Conservation (phyloP, 2,113 vertebrate species). For the Megaceryle torquata region DNA sequence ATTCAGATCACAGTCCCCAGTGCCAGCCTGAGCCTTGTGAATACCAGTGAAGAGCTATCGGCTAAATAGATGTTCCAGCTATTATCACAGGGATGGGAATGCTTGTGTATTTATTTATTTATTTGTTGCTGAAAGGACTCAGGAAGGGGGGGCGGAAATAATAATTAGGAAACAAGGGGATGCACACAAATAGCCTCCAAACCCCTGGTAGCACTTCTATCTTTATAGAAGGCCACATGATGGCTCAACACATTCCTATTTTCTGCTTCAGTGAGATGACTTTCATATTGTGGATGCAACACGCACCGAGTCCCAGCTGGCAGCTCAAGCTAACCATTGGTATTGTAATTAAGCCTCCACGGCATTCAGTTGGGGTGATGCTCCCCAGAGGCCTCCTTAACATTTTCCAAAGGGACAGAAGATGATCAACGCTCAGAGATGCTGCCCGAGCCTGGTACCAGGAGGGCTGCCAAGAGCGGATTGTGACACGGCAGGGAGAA, state of each 20-base stretch:
- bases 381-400: not conserved
- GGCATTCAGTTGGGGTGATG: not conserved
- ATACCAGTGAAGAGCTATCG: not conserved
- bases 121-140: not conserved
- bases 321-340: not conserved
- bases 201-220: not conserved
- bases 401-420: not conserved
- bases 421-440: not conserved
- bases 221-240: not conserved
- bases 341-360: not conserved
- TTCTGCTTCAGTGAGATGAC: constrained; percentile 38
- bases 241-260: constrained; percentile 12
- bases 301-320: not conserved
- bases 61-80: not conserved
- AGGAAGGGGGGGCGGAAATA: not conserved
- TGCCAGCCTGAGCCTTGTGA: not conserved
- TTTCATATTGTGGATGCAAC: not conserved
- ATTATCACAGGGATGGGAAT: not conserved
- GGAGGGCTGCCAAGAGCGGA: not conserved
- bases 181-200: not conserved
- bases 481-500: rapidly evolving
- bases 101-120: not conserved
- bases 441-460: not conserved
- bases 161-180: not conserved
- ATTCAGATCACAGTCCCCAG: not conserved